Percentiles rank a stretch among this genome's conserved stretches.
Evolutionary conservation across 2,113 vertebrate genomes (phyloP).

Genomic region (Datnioides undecimradiatus): DNA sequence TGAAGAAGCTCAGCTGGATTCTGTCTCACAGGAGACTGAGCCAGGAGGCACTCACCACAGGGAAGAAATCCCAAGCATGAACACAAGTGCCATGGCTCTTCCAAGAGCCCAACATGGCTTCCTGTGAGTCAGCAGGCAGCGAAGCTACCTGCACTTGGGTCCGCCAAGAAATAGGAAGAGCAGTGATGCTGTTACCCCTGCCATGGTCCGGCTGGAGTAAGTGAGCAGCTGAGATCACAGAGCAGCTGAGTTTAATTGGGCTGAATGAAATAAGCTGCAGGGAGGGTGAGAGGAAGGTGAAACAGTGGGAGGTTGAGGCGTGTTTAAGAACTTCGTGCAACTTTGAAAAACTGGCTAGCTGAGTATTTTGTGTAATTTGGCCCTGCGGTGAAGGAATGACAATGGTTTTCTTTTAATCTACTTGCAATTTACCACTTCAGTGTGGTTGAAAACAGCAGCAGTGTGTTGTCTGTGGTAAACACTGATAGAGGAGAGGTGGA

Average conservation of each 20-base stretch:
- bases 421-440: not conserved
- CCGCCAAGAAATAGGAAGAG: not conserved
- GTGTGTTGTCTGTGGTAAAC: not conserved
- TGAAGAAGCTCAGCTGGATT: conserved; percentile 31
- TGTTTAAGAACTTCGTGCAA: not conserved
- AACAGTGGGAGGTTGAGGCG: not conserved
- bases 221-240: conserved; percentile 40
- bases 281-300: conserved; percentile 18
- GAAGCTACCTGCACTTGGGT: conserved; percentile 15
- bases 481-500: not conserved
- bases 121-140: not conserved
- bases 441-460: not conserved
- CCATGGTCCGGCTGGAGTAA: not conserved
- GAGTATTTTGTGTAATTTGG: not conserved
- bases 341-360: not conserved
- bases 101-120: conserved; percentile 25
- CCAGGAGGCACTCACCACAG: conserved; percentile 46
- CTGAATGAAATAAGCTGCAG: conserved; percentile 24
- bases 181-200: not conserved
- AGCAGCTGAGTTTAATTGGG: conserved; percentile 40
- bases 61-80: conserved; percentile 49
- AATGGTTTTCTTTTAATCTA: not conserved
- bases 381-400: not conserved
- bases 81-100: conserved; percentile 34
- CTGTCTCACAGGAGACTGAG: conserved; percentile 22